phyloP scores from a whole-genome alignment of 2,113 vertebrate genomes.

The Clarias magur region DNA sequence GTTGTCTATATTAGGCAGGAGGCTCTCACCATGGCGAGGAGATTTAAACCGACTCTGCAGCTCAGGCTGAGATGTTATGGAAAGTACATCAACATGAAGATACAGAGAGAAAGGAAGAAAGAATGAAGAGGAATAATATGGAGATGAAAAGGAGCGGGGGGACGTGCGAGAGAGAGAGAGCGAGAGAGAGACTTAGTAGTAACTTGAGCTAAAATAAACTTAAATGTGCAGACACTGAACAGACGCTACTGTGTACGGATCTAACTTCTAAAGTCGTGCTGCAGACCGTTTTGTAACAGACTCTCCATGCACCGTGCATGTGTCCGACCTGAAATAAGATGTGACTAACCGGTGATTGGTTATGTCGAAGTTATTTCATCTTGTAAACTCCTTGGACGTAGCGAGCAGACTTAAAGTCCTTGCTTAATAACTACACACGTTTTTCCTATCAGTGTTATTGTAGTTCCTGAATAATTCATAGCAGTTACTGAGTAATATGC shows the following conservation, averaged over 20 bases:
- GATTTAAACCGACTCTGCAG: neutral
- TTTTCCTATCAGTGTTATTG: neutral
- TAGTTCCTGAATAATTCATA: neutral
- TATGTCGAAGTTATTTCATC: neutral
- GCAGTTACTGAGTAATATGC: neutral
- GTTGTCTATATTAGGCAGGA: slow-evolving; percentile 2
- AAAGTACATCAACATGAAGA: neutral
- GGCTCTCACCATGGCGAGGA: neutral
- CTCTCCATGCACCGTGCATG: slow-evolving; percentile 1
- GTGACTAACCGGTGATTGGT: neutral
- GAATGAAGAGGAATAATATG: neutral
- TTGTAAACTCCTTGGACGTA: neutral
- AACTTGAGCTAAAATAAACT: slow-evolving; percentile 33
- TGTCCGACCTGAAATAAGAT: slow-evolving; percentile 4
- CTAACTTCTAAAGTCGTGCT: slow-evolving; percentile 9
- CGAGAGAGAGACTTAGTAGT: slow-evolving; percentile 7
- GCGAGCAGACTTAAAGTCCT: neutral
- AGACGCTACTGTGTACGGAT: slow-evolving; percentile 21
- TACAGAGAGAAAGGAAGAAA: neutral
- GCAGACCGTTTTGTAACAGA: neutral
- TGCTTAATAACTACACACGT: neutral
- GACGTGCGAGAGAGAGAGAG: neutral
- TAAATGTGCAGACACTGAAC: slow-evolving; percentile 35
- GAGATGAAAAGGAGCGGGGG: neutral
- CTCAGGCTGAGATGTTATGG: slow-evolving; percentile 36